Conservation (phyloP, 2,888 invertebrate genomes). For the Pseudolycoriella hygida region DNA sequence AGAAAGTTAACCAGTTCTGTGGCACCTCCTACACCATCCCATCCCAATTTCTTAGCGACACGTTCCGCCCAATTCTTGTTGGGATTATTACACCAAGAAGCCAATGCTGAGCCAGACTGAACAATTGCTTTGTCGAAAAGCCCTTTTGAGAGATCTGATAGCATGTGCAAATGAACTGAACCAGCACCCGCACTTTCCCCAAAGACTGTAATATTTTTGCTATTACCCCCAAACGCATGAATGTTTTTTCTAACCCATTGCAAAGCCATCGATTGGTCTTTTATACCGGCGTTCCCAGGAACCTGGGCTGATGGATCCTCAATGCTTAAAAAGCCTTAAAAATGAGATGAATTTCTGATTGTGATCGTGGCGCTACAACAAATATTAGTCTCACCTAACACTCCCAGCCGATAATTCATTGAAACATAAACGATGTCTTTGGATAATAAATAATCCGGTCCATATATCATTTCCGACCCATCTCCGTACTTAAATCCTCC, state of each 20-base stretch:
- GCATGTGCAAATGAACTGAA: slow-evolving; percentile 30
- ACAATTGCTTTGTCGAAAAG: slow-evolving; percentile 25
- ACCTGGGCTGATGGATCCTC: slow-evolving; percentile 29
- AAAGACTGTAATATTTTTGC: slow-evolving; percentile 32
- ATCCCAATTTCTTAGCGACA: slow-evolving; percentile 24
- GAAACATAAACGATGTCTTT: slow-evolving; percentile 12
- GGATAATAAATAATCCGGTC: slow-evolving; percentile 10
- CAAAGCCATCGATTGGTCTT: slow-evolving; percentile 33
- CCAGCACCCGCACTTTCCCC: slow-evolving; percentile 35
- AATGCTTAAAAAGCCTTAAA: slow-evolving; percentile 30
- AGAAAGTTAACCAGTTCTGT: background rate
- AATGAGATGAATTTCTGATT: no score
- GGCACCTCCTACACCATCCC: slow-evolving; percentile 10
- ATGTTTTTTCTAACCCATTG: slow-evolving; percentile 34
- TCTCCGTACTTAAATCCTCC: slow-evolving; percentile 1
- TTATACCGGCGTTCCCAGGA: slow-evolving; percentile 35
- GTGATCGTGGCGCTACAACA: background rate
- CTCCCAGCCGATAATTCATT: slow-evolving; percentile 13
- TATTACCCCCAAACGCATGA: slow-evolving; percentile 32
- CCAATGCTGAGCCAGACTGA: slow-evolving; percentile 23
- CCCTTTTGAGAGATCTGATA: slow-evolving; percentile 30
- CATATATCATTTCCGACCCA: slow-evolving; percentile 4
- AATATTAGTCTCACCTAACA: slow-evolving; percentile 7
- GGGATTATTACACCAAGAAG: slow-evolving; percentile 22
- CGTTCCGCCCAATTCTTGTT: slow-evolving; percentile 19